phyloP scores from a whole-genome alignment of 2,888 invertebrate genomes.

The Andrena bucephala region DNA sequence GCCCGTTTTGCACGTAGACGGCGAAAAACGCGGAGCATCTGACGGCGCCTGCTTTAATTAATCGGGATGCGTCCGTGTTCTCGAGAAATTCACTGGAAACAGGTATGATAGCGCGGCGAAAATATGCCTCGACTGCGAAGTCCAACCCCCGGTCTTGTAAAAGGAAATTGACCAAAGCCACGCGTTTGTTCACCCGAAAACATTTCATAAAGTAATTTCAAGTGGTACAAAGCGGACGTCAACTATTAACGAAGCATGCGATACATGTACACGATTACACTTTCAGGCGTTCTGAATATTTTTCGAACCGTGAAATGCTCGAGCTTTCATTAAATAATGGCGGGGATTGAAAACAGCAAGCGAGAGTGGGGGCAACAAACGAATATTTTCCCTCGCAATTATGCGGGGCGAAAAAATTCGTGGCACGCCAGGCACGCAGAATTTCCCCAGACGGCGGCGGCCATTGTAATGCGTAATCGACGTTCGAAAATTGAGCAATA shows the following conservation, averaged over 20 bases:
- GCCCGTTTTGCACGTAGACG: slow-evolving; percentile 13
- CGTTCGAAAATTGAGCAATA: slow-evolving; percentile 23
- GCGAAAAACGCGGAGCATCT: slow-evolving; percentile 4
- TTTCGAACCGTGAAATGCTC: slow-evolving; percentile 8
- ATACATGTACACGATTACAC: background rate
- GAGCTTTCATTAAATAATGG: background rate
- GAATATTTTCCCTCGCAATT: slow-evolving; percentile 27
- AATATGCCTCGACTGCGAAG: background rate
- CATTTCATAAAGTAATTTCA: slow-evolving; percentile 1
- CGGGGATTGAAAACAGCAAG: background rate
- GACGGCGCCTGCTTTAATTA: slow-evolving; percentile 37
- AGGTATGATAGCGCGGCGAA: background rate
- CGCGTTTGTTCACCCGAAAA: background rate
- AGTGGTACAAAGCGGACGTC: background rate
- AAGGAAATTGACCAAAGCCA: background rate
- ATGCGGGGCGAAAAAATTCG: background rate
- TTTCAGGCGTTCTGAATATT: slow-evolving; percentile 7
- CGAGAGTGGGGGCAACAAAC: background rate
- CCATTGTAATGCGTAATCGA: slow-evolving; percentile 29
- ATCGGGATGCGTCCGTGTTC: background rate
- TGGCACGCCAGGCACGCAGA: background rate
- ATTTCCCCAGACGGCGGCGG: background rate
- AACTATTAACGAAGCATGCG: background rate
- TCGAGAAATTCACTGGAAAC: slow-evolving; percentile 3
- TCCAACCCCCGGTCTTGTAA: background rate